Evolutionary conservation across 64 coral and sea anemone genomes (phyloP), one percentile per base, ranked within the genome.

Genomic region (Orbicella faveolata): DNA sequence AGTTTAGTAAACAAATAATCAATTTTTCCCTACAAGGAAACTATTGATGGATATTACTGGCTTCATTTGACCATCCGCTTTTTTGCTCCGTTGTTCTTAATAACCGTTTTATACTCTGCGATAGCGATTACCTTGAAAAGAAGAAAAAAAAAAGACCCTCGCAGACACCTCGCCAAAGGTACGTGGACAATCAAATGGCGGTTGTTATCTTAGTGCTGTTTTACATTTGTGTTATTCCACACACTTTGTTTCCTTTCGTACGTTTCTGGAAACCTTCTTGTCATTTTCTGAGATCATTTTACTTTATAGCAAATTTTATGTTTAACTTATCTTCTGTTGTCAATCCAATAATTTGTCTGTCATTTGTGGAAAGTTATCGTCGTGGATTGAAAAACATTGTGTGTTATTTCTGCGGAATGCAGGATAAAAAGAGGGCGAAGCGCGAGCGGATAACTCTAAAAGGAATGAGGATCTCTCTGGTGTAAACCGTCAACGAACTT

Each of bases 211-310:
- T 57, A 48, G n/a, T 55, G 0, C 11, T 33, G 9, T 79, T n/a
- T 25, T 79, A 54, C 77, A 52, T 79, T 26, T 79, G 44, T n/a
- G 77, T 79, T 79, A n/a, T 26, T 14, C 77, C 77, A n/a, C 30
- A 76, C 35, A 36, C 36, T 76, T 20, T 76, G 13, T 19, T 76
- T 1, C 7, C 19, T 8, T 76, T 37, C 19, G 19, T 37, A 76
- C 3, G 17, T 17, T 37, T 4, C 34, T 76, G 34, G 74, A 76
- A 3, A 41, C 21, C 9, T 1, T 76, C 74, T 15, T 76, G 74
- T 37, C 1, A 18, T 34, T 76, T 76, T 76, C 33, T 4, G 3
- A 16, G 33, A 76, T 12, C 19, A 39, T 39, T 37, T 19, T 16
- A 48, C 44, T 48, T 48, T 4, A 48, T 48, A 48, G 44, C 44